Base-by-base conservation (phyloP, 2,888 invertebrate genomes). In the Dicyrtomina minuta region DNA sequence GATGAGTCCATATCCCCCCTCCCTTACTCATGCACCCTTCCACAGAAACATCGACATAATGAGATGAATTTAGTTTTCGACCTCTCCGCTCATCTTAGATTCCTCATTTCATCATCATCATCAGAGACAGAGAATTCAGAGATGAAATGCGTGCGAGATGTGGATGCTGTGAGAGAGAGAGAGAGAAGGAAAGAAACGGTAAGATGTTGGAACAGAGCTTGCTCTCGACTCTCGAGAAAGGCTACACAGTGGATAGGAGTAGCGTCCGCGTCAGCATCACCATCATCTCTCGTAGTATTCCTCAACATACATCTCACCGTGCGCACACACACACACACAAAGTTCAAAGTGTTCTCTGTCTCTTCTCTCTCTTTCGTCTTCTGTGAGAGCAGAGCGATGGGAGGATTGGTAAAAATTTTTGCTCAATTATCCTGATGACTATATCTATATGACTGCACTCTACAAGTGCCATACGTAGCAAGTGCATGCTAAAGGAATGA, bases 391-490 rank as follows among this genome's bases (percentile, higher is more conserved):
- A 3, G 3, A 5, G 33, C 33, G 33, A 5, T 33, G 33, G 33
- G 33, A 55, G 26, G 55, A 55, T 26, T 55, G 55, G 33, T 33
- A 55, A 26, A 55, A 55, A 55, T 64, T 65, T 65, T 65, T 65
- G 65, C 65, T 65, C 55, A 65, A 65, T 65, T 65, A 65, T 65
- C 33, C 33, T 33, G 26, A 65, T 65, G 55, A 41, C 43, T 55
- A 55, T 41, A 62, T 49, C 24, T 27, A 43, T 43, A 43, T 20
- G 22, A 43, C 43, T 56, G 27, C 56, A 56, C 1, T 33, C 55
- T 55, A 65, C 65, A 55, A 65, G 65, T 65, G 65, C 55, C 58
- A 15, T 39, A 56, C 26, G 56, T 27, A 26, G 61, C 61, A 61
- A 61, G 49, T 61, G 49, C 61, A 65, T 56, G 55, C 55, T 56